These are phyloP conservation scores for Heloderma charlesbogerti DNA, from an alignment of 2,113 vertebrate species.

Conservation along the genomic window DNA sequence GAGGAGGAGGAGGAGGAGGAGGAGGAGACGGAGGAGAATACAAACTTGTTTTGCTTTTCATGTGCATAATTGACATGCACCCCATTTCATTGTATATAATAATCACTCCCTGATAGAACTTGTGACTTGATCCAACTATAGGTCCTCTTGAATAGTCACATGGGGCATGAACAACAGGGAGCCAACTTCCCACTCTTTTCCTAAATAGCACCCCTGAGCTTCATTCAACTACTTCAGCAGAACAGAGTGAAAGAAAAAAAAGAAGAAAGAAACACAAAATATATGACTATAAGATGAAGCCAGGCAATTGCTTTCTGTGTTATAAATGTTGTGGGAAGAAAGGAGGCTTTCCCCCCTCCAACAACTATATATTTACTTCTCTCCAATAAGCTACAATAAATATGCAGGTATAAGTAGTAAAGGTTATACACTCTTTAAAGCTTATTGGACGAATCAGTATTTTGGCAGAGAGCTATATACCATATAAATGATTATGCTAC, in stretches of 20 bases:
- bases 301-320: neutral
- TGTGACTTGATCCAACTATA: neutral
- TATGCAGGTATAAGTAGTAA: constrained; percentile 19
- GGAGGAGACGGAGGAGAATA: too few species aligned
- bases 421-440: constrained; percentile 1
- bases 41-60: neutral
- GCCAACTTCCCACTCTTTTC: neutral
- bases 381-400: constrained; percentile 17
- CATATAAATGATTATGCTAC: constrained; percentile 14
- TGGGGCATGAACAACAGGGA: neutral
- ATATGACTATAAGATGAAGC: neutral
- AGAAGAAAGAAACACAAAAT: neutral
- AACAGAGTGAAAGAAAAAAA: neutral
- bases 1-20: too few species aligned
- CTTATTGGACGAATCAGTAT: neutral
- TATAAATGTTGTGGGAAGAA: constrained; percentile 12
- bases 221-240: neutral
- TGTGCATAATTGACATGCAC: neutral
- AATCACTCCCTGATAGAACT: neutral
- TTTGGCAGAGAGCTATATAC: neutral
- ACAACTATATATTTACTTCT: neutral
- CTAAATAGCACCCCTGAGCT: neutral
- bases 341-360: neutral
- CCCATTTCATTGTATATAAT: neutral
- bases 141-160: neutral